These are phyloP conservation scores for Orchesella flavescens DNA, from an alignment of 2,888 invertebrate species.

Conservation along the genomic window DNA sequence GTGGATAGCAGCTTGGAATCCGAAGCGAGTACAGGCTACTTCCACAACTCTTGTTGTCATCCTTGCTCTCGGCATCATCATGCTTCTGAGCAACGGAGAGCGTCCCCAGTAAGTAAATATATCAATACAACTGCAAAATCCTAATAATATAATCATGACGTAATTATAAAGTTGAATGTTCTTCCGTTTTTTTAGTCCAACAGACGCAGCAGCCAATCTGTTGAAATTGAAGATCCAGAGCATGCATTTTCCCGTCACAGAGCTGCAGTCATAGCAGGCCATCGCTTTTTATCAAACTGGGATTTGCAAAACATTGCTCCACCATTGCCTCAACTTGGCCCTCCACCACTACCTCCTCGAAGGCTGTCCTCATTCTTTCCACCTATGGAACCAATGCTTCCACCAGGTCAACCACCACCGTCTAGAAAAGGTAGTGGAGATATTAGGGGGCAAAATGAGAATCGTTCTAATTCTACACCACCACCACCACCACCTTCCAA, in stretches of 20 bases:
- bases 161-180: not conserved
- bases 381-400: conserved; percentile 45
- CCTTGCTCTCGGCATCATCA: conserved; percentile 30
- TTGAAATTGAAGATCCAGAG: conserved; percentile 47
- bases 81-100: not conserved
- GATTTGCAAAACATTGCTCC: conserved; percentile 44
- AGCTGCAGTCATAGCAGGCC: conserved; percentile 56
- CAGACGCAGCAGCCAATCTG: conserved; percentile 19
- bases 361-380: conserved; percentile 45
- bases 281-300: conserved; percentile 49
- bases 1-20: conserved; percentile 60
- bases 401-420: not conserved
- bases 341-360: conserved; percentile 47
- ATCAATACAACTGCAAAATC: not conserved
- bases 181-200: not conserved
- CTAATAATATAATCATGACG: too few species aligned
- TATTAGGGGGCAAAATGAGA: not conserved
- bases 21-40: conserved; percentile 35
- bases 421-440: not conserved
- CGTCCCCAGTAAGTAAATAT: not conserved
- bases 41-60: conserved; percentile 34
- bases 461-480: not conserved
- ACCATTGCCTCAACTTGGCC: conserved; percentile 36
- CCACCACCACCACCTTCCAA: not conserved
- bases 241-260: conserved; percentile 52